Evolutionary conservation across 2,888 invertebrate genomes (phyloP).

Genomic region (Aquatica leii): DNA sequence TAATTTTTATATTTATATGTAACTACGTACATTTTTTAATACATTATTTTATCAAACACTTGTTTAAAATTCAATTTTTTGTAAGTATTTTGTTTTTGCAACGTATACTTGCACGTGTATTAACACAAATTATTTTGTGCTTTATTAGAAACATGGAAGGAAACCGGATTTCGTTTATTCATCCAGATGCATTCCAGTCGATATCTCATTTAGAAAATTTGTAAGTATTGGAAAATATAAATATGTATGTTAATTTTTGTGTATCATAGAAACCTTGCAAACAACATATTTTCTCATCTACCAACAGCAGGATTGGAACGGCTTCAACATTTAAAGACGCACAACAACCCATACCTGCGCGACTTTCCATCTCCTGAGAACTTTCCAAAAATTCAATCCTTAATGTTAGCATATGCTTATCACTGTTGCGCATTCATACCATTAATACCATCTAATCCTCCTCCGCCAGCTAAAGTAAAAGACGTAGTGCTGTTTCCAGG

Average conservation of each 20-base stretch:
- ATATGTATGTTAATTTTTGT: neutral
- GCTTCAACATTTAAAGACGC: slow-evolving; percentile 86
- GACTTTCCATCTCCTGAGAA: slow-evolving; percentile 88
- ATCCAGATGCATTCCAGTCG: slow-evolving; percentile 83
- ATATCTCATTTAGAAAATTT: slow-evolving; percentile 84
- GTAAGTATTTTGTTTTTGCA: neutral
- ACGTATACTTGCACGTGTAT: neutral
- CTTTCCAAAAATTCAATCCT: slow-evolving; percentile 85
- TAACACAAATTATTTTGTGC: neutral
- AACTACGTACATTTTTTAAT: neutral
- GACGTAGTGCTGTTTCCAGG: slow-evolving; percentile 77
- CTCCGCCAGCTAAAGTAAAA: slow-evolving; percentile 62
- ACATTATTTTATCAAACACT: too few species aligned
- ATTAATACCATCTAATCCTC: slow-evolving; percentile 65
- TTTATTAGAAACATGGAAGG: slow-evolving; percentile 82
- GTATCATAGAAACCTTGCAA: slow-evolving; percentile 91
- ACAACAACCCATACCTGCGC: slow-evolving; percentile 87
- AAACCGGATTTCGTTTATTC: slow-evolving; percentile 84
- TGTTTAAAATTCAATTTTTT: neutral
- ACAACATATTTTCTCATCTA: slow-evolving; percentile 84
- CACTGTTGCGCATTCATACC: slow-evolving; percentile 93
- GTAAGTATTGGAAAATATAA: slow-evolving; percentile 68
- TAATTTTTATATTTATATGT: neutral
- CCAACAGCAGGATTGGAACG: slow-evolving; percentile 84
- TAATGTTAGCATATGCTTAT: slow-evolving; percentile 92